These are phyloP conservation scores for Cheumatopsyche charites DNA, from an alignment of 1,140 invertebrate genomes.

Conservation along the genomic window DNA sequence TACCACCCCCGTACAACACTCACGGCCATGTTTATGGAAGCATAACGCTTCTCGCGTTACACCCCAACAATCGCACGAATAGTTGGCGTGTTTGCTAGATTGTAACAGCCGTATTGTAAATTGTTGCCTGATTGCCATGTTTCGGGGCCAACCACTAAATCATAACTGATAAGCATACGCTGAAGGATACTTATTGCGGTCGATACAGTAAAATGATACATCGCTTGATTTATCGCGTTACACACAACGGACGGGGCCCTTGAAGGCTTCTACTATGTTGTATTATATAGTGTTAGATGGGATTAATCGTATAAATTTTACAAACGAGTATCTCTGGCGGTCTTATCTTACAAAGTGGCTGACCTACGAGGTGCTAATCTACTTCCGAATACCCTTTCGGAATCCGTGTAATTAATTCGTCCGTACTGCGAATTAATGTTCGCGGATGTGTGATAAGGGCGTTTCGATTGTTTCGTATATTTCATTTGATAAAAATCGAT, in stretches of 20 bases:
- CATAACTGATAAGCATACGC: constrained; percentile 30
- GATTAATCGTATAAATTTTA: constrained; percentile 15
- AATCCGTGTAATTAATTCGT: constrained; percentile 2
- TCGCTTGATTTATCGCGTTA: constrained; percentile 16
- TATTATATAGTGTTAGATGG: background rate
- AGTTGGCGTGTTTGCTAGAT: too few relatives aligned
- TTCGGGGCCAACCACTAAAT: constrained; percentile 28
- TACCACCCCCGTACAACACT: too few relatives aligned
- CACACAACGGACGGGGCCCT: background rate
- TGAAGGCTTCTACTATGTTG: background rate
- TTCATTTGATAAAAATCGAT: background rate
- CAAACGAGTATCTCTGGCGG: background rate
- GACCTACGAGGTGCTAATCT: constrained; percentile 2
- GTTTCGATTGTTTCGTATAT: background rate
- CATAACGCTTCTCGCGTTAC: too few relatives aligned
- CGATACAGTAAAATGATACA: constrained; percentile 20
- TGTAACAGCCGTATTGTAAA: background rate
- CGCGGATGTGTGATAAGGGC: background rate
- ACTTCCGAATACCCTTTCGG: constrained; percentile 9
- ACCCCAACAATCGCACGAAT: too few relatives aligned
- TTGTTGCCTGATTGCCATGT: constrained; percentile 19
- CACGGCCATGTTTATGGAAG: too few relatives aligned
- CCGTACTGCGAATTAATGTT: background rate
- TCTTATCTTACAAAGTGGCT: constrained; percentile 5
- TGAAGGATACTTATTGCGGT: constrained; percentile 32